Base-by-base conservation (phyloP, 2,888 invertebrate genomes). In the Notodonta dromedarius region DNA sequence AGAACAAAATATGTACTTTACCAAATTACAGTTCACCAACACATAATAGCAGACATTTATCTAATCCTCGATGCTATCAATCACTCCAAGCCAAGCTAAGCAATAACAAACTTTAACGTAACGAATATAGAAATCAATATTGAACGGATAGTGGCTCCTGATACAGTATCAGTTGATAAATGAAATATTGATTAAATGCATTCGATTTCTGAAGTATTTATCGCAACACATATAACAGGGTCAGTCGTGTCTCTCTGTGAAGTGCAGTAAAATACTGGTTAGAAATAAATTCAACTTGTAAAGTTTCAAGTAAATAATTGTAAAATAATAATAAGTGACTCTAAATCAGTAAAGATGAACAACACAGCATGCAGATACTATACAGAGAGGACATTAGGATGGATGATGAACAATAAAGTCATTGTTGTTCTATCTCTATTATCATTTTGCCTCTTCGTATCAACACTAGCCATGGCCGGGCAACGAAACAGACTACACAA, bases 391-490 rank as follows among this genome's bases (percentile, higher is more conserved):
- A 78, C 80, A 0, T 42, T 88, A 4, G 83, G 71, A 2, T 93
- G 93, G 93, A 85, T 86, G 78, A 50, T 88, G 52, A 86, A 91
- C 51, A 93, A 93, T 66, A 93, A 93, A 76, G 63, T 86, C 0
- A 91, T 93, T 52, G 91, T 93, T 5, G 75, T 93, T 1, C 75
- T 93, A 2, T 76, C 82, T 44, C 61, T 89, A 6, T 65, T 93
- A 2, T 87, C 86, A 0, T 93, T 93, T 61, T 86, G 81, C 57
- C 70, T 91, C 6, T 88, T 93, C 48, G 88, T 93, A 0, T 91
- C 93, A 0, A 90, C 90, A 0, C 76, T 88, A 61, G 83, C 82
- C 0, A 56, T 93, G 12, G 81, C 90, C 6, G 86, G 85, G 16
- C 91, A 93, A 60, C 89, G 77, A 50, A 89, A 87, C 42, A 69